Evolutionary conservation across 2,113 vertebrate genomes (phyloP), one percentile per base, ranked within the genome.

Genomic region (Nettapus auritus): DNA sequence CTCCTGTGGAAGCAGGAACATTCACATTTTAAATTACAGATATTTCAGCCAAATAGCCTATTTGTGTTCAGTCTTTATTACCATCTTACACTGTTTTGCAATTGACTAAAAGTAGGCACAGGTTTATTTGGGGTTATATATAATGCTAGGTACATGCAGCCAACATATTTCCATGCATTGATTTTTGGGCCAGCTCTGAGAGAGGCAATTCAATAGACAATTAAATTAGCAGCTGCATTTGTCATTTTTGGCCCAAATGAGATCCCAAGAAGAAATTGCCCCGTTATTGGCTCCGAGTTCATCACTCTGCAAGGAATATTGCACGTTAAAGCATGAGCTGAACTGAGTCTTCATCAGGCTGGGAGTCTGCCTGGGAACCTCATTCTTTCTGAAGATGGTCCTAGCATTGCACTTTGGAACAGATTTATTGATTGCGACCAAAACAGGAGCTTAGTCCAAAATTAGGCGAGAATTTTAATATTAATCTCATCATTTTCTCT

Each of bases 171-270:
- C 93, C 34, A 4, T 26, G 48, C 85, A 90, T 93, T 62, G 92
- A 93, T 95, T 94, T 97, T 83, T 89, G 59, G 76, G 68, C 79
- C 82, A 69, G 76, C 63, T n/a, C 88, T 56, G 78, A 62, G 82
- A 82, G 89, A 95, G 57, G 68, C 93, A 93, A 86, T 95, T 88
- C 93, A 73, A 73, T 31, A 91, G 84, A 57, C 93, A 93, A 95
- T 91, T 93, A 93, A 88, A 95, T 96, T 90, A 96, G 82, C 93
- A 85, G 79, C 76, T 79, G 26, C 68, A 50, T 96, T 95, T 82
- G 48, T 94, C 79, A 79, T 82, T 91, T 82, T 82, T 53, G 79
- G 88, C 63, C 75, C 57, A 87, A 82, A 93, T 90, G 86, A 94
- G 88, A 89, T 75, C 86, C 70, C 12, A 2, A 82, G 71, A 68